Conservation (phyloP, 2,113 vertebrate species). For the Fregata magnificens region DNA sequence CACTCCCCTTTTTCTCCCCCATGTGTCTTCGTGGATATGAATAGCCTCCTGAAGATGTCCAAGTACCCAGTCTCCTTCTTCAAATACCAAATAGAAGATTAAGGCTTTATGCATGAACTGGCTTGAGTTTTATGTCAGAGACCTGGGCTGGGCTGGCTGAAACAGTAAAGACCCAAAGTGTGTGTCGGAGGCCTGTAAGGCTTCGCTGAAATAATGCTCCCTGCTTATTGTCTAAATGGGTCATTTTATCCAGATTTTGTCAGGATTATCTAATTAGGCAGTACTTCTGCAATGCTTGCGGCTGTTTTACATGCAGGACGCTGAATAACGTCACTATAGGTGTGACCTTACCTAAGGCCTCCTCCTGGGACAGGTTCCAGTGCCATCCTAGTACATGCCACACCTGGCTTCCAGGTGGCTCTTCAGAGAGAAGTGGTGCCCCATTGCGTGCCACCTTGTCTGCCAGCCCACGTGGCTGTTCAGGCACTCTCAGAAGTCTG, state of each 20-base stretch:
- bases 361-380: background rate
- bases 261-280: background rate
- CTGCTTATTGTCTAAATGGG: background rate
- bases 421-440: background rate
- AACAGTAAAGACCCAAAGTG: background rate
- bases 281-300: background rate
- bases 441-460: background rate
- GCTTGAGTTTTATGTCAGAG: background rate
- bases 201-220: background rate
- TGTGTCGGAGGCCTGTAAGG: background rate
- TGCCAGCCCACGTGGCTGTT: background rate
- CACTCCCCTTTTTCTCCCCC: background rate
- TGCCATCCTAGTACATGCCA: too few relatives aligned
- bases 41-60: background rate
- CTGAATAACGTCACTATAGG: background rate
- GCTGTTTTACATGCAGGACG: background rate
- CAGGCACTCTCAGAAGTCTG: background rate
- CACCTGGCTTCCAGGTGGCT: background rate
- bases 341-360: background rate
- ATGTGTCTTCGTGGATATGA: rapidly evolving
- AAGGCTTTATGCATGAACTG: background rate
- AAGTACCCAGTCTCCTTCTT: background rate
- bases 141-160: background rate
- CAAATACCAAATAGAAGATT: background rate
- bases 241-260: background rate